Evolutionary conservation across 2,113 vertebrate genomes (phyloP), one percentile per base, ranked within the genome.

Genomic region (Microcebus ravelobensis): DNA sequence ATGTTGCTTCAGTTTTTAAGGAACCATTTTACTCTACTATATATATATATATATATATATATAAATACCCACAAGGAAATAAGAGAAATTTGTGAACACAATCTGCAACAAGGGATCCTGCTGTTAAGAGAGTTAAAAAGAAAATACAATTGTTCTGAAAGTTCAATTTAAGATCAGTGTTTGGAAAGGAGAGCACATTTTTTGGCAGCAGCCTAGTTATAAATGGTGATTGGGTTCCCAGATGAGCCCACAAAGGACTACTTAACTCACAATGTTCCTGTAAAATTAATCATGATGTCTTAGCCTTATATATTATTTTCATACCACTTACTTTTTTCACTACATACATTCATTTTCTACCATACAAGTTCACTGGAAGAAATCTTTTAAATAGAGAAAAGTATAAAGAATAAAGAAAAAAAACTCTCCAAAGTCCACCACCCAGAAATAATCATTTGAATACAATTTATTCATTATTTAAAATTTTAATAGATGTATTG

Each of bases 151-250:
- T 17, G 14, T 68, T 96, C 86, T 48, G 59, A 87, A 93, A 91
- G 39, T 85, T 95, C 85, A 57, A 92, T 92, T 95, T 86, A 27
- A 80, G 82, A 74, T 88, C 42, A 34, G 55, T 29, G 11, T 96
- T 96, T 92, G 91, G 85, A 95, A 95, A 45, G 73, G 57, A 89
- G 50, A 96, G 73, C 36, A 91, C 94, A 90, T 92, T 95, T 96
- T 94, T 91, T 82, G 55, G 39, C 55, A 91, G 91, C 31, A 79
- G 45, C 73, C 63, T 71, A 25, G 45, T 97, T 96, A 94, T 86
- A 94, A 97, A 96, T 96, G 82, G 89, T 93, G 93, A 96, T 91
- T 86, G 77, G 68, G 15, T 95, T 96, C 93, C 91, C 93, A 96
- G 96, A 96, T 80, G 94, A 97, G 77, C 88, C 80, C 91, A 92